Conservation (phyloP, 2,113 vertebrate genomes). For the Dasyprocta punctata region DNA sequence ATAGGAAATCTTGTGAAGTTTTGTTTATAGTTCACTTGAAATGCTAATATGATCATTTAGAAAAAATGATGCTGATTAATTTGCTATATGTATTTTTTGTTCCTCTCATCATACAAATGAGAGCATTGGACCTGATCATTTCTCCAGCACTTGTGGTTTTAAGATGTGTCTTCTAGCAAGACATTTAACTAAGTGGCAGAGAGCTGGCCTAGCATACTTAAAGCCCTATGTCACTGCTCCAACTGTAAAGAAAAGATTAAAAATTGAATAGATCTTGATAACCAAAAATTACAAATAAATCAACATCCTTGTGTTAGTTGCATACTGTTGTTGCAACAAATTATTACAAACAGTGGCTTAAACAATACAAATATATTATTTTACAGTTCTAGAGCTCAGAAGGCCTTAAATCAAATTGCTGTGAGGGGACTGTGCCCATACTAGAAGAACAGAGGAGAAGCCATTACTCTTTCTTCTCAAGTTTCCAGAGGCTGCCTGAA, state of each 20-base stretch:
- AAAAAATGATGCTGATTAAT: not conserved
- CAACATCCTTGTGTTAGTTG: not conserved
- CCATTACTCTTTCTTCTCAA: not conserved
- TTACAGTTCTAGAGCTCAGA: not conserved
- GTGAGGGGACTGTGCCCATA: fast-evolving
- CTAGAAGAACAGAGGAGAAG: too few species aligned
- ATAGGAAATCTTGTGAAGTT: not conserved
- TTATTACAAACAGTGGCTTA: not conserved
- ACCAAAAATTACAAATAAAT: not conserved
- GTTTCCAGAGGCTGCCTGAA: not conserved
- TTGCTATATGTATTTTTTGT: not conserved
- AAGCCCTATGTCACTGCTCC: not conserved
- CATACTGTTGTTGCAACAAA: not conserved
- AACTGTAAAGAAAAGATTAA: not conserved
- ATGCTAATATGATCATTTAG: not conserved
- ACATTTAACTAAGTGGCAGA: not conserved
- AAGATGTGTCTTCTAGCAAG: not conserved
- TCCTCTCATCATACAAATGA: not conserved
- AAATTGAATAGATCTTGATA: not conserved
- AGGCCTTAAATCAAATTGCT: not conserved
- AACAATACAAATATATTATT: not conserved
- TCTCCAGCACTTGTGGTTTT: not conserved
- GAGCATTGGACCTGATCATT: not conserved
- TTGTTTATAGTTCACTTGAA: not conserved
- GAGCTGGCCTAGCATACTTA: too few species aligned